These are phyloP conservation scores for Cecidostiba fungosa DNA, from an alignment of 2,888 invertebrate genomes.

Conservation along the genomic window DNA sequence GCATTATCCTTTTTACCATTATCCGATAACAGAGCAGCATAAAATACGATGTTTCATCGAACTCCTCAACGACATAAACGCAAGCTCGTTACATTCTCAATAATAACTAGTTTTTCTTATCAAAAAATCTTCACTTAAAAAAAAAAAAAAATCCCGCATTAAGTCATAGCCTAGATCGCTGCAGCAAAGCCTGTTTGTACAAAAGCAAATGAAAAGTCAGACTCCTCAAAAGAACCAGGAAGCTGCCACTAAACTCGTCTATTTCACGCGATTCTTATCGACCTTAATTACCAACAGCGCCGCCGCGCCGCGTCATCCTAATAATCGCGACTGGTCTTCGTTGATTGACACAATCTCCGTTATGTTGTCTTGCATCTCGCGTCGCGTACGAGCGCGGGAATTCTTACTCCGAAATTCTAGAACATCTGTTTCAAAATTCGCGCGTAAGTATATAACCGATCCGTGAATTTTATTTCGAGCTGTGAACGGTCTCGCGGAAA, in stretches of 20 bases:
- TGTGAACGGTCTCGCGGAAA: neutral
- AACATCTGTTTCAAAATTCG: neutral
- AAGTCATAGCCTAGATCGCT: too few relatives aligned
- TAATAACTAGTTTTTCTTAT: too few relatives aligned
- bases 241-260: neutral
- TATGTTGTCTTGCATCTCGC: neutral
- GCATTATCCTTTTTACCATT: too few relatives aligned
- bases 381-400: neutral
- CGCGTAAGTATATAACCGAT: neutral
- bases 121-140: neutral
- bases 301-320: neutral
- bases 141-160: too few relatives aligned
- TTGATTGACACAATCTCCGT: constrained; percentile 14
- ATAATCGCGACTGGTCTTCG: neutral
- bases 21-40: too few relatives aligned
- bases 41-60: too few relatives aligned
- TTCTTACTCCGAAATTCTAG: constrained; percentile 13
- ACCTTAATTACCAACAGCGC: neutral
- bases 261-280: constrained; percentile 11
- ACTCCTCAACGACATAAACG: too few relatives aligned
- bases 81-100: too few relatives aligned
- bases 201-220: neutral
- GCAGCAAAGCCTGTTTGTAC: neutral
- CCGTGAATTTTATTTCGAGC: constrained; percentile 16
- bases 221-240: neutral